Evolutionary conservation across 2,113 vertebrate species (phyloP), one percentile per base, ranked within the genome.

Genomic region (Vulpes lagopus): DNA sequence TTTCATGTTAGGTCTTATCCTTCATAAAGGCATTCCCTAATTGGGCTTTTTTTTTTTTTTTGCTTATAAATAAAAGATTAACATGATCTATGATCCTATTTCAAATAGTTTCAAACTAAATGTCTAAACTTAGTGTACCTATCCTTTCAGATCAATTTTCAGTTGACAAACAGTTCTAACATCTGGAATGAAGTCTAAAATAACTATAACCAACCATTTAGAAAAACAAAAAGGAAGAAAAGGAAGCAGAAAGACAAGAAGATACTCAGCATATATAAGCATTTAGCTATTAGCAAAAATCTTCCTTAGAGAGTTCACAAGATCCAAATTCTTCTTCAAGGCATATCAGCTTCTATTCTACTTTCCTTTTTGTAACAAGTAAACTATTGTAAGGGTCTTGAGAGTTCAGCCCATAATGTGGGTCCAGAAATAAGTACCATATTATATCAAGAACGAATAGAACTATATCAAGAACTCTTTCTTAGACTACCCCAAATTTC

Each of bases 281-380:
- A 38, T 27, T 25, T 76, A 81, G 22, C 53, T 85, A 35, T 76
- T 62, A 90, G 55, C 10, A 38, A 59, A 82, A 82, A 32, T 83
- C 43, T 94, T 86, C 76, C 60, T 89, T 43, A 55, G 32, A 89
- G 86, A 59, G 3, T n/a, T 82, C 30, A 51, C 4, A 38, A 69
- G 49, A 80, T 79, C 23, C 79, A 82, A 78, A 14, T 82, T 87
- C 17, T 82, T 90, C 17, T 91, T 92, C 19, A 79, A 73, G n/a
- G 25, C 22, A 65, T 78, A 86, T 92, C n/a, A 89, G 67, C 8
- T 51, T 74, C 2, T 53, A 30, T 11, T 83, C n/a, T 84, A 30
- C 69, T 89, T 94, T 74, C 74, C 20, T 88, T 90, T 92, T 79
- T 84, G 35, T 62, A 91, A 35, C 25, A 96, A 69, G 30, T 59